These are phyloP conservation scores for Acronicta leporina DNA, from an alignment of 2,888 invertebrate species.

Conservation along the genomic window DNA sequence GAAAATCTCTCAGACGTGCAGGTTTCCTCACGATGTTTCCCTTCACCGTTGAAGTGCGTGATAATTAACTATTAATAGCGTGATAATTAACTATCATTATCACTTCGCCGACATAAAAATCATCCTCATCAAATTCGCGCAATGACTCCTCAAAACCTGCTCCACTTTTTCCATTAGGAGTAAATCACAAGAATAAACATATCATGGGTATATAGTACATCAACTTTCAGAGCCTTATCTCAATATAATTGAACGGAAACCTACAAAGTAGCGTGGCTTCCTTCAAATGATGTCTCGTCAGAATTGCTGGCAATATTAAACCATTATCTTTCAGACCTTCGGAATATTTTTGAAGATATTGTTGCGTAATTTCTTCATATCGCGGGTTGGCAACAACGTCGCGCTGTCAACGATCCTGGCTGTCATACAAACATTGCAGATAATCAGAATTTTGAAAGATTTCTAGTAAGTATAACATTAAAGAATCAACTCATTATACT, in stretches of 20 bases:
- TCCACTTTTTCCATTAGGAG: not conserved
- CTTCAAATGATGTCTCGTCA: constrained; percentile 39
- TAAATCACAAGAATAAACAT: constrained; percentile 13
- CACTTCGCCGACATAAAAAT: not conserved
- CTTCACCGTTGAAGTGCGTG: too few species aligned
- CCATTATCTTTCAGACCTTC: constrained; percentile 19
- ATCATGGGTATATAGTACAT: not conserved
- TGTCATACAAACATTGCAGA: too few species aligned
- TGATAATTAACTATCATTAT: too few species aligned
- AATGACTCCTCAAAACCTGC: not conserved
- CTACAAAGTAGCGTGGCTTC: constrained; percentile 32
- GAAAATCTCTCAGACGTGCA: too few species aligned
- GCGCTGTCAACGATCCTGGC: too few species aligned
- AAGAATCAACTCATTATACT: too few species aligned
- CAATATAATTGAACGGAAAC: constrained; percentile 54
- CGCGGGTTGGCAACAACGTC: too few species aligned
- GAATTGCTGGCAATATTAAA: constrained; percentile 32
- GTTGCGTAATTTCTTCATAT: not conserved
- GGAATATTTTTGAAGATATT: constrained; percentile 17
- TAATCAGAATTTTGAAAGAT: too few species aligned
- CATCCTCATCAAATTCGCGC: not conserved
- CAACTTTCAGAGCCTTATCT: constrained; percentile 24
- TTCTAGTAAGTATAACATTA: too few species aligned
- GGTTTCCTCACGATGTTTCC: too few species aligned
- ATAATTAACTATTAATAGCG: too few species aligned